phyloP scores from a whole-genome alignment of 2,888 invertebrate species.

The Amphipoea lucens region DNA sequence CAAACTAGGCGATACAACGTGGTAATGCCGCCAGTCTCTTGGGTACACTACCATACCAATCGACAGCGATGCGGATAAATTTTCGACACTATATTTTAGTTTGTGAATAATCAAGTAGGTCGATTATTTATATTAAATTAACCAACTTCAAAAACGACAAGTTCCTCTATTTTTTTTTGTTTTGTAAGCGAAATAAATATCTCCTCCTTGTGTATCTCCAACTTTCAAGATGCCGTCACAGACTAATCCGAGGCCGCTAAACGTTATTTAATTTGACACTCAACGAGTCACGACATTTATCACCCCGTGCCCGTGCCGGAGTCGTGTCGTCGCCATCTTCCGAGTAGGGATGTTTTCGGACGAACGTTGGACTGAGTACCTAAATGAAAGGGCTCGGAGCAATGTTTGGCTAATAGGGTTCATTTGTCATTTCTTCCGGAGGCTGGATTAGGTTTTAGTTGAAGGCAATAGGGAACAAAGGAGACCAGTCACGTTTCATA shows the following conservation, averaged over 20 bases:
- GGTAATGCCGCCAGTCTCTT: too few species aligned
- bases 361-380: background rate
- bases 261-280: constrained; percentile 74
- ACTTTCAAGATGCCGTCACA: constrained; percentile 71
- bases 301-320: constrained; percentile 38
- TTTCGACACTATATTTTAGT: too few species aligned
- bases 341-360: background rate
- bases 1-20: too few species aligned
- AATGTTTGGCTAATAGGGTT: background rate
- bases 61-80: too few species aligned
- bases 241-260: constrained; percentile 76
- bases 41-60: too few species aligned
- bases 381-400: background rate
- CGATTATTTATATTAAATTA: too few species aligned
- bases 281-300: constrained; percentile 54
- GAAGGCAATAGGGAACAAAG: too few species aligned
- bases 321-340: constrained; percentile 12
- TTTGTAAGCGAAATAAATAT: background rate
- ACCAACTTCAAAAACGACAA: too few species aligned
- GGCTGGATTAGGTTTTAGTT: too few species aligned
- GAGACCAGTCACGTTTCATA: too few species aligned
- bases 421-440: too few species aligned
- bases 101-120: too few species aligned
- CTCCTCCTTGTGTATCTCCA: constrained; percentile 65
- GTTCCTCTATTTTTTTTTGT: background rate